Conservation (phyloP, 2,888 invertebrate genomes). For the Gnatocerus cornutus region DNA sequence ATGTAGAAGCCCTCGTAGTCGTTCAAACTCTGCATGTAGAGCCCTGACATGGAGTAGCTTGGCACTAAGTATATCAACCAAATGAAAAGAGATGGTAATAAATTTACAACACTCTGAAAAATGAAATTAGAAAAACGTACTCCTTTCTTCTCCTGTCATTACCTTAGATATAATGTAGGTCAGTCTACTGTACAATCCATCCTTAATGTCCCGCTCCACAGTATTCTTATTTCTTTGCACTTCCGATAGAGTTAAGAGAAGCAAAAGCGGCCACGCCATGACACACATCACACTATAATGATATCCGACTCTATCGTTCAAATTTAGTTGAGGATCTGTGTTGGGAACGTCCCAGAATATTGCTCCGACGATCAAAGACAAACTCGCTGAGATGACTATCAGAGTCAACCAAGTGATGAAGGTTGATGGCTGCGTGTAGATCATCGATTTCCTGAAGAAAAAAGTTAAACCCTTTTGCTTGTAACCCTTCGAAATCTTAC, state of each 20-base stretch:
- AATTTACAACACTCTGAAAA: conserved; percentile 83
- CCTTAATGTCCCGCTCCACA: conserved; percentile 86
- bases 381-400: conserved; percentile 84
- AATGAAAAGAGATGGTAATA: conserved; percentile 85
- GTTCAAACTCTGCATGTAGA: conserved; percentile 81
- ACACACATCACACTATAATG: conserved; percentile 88
- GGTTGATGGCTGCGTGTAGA: conserved; percentile 91
- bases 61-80: conserved; percentile 91
- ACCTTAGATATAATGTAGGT: conserved; percentile 89
- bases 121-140: neutral
- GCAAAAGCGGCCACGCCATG: conserved; percentile 84
- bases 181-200: conserved; percentile 85
- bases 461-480: neutral
- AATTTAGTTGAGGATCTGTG: conserved; percentile 81
- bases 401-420: conserved; percentile 85
- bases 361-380: conserved; percentile 89
- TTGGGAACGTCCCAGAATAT: conserved; percentile 92
- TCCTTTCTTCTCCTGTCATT: conserved; percentile 48
- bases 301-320: conserved; percentile 89
- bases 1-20: conserved; percentile 82
- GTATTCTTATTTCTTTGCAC: conserved; percentile 76
- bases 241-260: conserved; percentile 77
- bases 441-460: conserved; percentile 75
- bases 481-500: conserved; percentile 70
- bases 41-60: conserved; percentile 90